Evolutionary conservation across 2,113 vertebrate species (phyloP), one percentile per base, ranked within the genome.

Genomic region (Psilopogon haemacephalus): DNA sequence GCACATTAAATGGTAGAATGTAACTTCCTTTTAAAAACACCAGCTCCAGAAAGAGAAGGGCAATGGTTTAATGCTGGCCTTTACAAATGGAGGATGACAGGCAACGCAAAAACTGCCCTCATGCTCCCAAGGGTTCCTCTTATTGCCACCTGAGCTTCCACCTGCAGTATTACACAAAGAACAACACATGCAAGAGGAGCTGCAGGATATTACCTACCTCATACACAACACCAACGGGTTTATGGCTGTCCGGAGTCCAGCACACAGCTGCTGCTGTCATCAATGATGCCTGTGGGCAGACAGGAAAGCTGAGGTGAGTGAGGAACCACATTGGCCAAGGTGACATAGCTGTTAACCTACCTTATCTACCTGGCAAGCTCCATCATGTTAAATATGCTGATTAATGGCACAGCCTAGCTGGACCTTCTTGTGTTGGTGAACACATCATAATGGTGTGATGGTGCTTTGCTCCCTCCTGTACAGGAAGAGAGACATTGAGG

Each of bases 131-230:
- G 54, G 44, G 23, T 70, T 92, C 56, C 56, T 94, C 64, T 52
- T 15, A 4, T 94, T 93, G 75, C 68, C 55, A 82, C 32, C 59
- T 33, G 24, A 86, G 84, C 81, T 90, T 93, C 76, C 74, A 84
- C 64, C 84, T 94, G 71, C 75, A 83, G 35, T 11, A 30, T 75
- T 80, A 84, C 23, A 12, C 23, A 24, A 23, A 50, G 48, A 50
- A 50, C 48, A 24, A 46, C 46, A 18, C 42, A 16, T 17, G 42
- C 42, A 81, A 72, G 83, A 96, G 90, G 81, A 96, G 72, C 80
- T 94, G 69, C 88, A 73, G 86, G 62, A 84, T 78, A 27, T 82
- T 73, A 96, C 84, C 95, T 96, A 95, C 95, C 96, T 96, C 95
- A 88, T 90, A 90, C 95, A 90, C 94, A 94, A 65, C 52, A 12